A percentile compares a stretch with the other conserved stretches of the same genome.
Conservation (phyloP, 1,140 invertebrate genomes). For the Calephelis nemesis region DNA sequence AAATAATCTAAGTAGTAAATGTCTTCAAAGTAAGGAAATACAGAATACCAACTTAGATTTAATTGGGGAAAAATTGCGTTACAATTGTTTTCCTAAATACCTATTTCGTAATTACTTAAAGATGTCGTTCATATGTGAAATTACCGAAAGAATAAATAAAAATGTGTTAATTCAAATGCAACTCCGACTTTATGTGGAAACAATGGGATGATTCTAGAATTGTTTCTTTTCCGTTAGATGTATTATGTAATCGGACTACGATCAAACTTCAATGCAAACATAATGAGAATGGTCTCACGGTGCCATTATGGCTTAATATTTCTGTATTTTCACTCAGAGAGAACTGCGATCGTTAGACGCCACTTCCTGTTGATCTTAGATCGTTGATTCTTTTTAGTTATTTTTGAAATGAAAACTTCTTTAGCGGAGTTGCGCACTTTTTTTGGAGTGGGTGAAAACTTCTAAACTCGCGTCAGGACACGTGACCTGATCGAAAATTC, state of each 20-base stretch:
- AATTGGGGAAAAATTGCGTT: no score
- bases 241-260: constrained; percentile 49
- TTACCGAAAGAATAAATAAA: background rate
- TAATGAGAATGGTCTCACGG: constrained; percentile 62
- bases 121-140: background rate
- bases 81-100: no score
- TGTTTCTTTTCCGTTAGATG: constrained; percentile 35
- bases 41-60: no score
- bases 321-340: constrained; percentile 60
- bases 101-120: background rate
- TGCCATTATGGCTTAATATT: constrained; percentile 49
- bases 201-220: constrained; percentile 29
- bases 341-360: background rate
- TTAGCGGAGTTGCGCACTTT: no score
- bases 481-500: no score
- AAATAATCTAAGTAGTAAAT: no score
- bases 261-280: constrained; percentile 45
- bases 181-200: constrained; percentile 14
- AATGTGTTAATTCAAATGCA: background rate
- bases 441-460: no score
- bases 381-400: no score
- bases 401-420: no score
- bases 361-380: constrained; percentile 7
- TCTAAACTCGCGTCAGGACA: no score
- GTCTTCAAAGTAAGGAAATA: no score